Conservation (phyloP, 2,113 vertebrate species). For the Eubucco bourcierii region DNA sequence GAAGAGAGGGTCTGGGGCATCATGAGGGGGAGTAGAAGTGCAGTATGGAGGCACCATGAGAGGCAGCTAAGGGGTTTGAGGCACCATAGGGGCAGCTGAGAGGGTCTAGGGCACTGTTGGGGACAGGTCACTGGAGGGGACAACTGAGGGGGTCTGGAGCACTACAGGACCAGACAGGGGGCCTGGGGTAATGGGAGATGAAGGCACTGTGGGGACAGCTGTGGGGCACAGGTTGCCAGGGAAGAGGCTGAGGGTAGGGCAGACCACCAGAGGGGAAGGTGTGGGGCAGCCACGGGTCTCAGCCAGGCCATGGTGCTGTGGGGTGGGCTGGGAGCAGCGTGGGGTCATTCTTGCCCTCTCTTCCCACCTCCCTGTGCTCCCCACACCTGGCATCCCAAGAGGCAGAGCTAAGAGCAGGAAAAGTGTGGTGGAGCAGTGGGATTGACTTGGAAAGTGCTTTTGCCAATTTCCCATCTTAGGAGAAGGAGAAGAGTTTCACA, state of each 20-base stretch:
- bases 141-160: too few species aligned
- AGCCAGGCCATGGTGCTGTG: not conserved
- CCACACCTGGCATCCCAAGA: rapidly evolving
- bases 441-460: too few species aligned
- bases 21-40: too few species aligned
- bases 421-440: not conserved
- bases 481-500: not conserved
- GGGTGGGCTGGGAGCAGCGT: not conserved
- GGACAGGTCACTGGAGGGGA: too few species aligned
- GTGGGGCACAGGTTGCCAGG: not conserved
- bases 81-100: not conserved
- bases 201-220: too few species aligned
- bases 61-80: too few species aligned
- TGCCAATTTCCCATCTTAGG: not conserved
- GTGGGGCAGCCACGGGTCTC: not conserved
- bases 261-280: not conserved
- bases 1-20: too few species aligned
- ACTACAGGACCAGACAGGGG: too few species aligned
- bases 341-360: not conserved
- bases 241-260: not conserved
- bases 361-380: rapidly evolving
- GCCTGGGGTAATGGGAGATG: too few species aligned
- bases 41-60: too few species aligned
- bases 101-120: too few species aligned
- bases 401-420: not conserved